Percentiles rank a stretch among this genome's conserved stretches.
phyloP scores from a whole-genome alignment of 2,888 invertebrate genomes.

The Ophion slaviceki region DNA sequence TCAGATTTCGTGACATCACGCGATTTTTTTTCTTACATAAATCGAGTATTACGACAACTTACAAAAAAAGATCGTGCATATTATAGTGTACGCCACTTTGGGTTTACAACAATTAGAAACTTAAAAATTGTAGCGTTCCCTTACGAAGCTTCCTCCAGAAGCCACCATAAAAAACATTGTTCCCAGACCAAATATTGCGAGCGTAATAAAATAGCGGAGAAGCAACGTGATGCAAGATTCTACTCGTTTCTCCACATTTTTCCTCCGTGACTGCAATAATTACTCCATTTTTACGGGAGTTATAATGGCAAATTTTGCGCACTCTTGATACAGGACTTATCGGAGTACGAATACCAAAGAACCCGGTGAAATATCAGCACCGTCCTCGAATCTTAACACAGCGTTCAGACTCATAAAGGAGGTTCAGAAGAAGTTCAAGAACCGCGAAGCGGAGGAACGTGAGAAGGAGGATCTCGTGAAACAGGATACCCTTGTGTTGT shows the following conservation, averaged over 20 bases:
- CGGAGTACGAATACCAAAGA: conserved; percentile 99
- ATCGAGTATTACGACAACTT: too few species aligned
- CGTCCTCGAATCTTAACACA: conserved; percentile 97
- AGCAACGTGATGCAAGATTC: too few species aligned
- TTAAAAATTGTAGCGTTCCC: too few species aligned
- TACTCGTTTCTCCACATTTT: neutral
- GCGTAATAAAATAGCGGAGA: too few species aligned
- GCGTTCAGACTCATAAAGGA: conserved; percentile 99
- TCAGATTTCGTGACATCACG: too few species aligned
- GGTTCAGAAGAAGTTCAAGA: conserved; percentile 99
- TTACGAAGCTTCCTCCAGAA: too few species aligned
- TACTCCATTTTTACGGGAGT: neutral
- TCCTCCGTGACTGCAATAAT: neutral
- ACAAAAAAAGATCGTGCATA: too few species aligned
- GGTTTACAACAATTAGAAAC: too few species aligned
- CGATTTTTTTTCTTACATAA: neutral
- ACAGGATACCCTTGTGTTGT: conserved; percentile 97
- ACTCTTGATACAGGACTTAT: conserved; percentile 89
- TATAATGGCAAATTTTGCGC: neutral
- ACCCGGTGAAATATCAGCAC: conserved; percentile 96
- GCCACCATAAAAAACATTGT: too few species aligned
- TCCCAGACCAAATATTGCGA: too few species aligned
- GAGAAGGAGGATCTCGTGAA: conserved; percentile 99
- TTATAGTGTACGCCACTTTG: too few species aligned
- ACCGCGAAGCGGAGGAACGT: conserved; percentile 98